phyloP scores from a whole-genome alignment of 2,797 vertebrate genomes.

The Silurus aristotelis region DNA sequence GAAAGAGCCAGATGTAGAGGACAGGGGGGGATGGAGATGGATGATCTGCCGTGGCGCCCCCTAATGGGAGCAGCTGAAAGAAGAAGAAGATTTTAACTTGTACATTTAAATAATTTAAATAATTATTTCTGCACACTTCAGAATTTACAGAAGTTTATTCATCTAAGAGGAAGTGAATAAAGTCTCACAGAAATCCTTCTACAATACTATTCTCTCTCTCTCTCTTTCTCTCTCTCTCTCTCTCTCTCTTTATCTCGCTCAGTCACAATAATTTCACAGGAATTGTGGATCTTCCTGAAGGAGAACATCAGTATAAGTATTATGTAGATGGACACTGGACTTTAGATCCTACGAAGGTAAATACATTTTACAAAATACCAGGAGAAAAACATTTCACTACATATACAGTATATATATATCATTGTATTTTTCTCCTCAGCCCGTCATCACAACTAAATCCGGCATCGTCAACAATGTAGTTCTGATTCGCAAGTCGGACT shows the following conservation, averaged over 20 bases:
- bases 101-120: not conserved
- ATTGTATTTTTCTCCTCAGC: constrained; percentile 65
- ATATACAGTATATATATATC: no score
- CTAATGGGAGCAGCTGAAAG: no score
- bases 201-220: no score
- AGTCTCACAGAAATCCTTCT: no score
- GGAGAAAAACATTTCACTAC: no score
- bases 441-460: constrained; percentile 87
- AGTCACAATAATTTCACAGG: constrained; percentile 97
- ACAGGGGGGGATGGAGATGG: no score
- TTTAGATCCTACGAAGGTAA: constrained; percentile 86
- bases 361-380: not conserved
- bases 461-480: constrained; percentile 93
- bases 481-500: constrained; percentile 93
- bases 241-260: constrained; percentile 21
- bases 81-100: not conserved
- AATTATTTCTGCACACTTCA: not conserved
- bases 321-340: constrained; percentile 96
- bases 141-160: not conserved
- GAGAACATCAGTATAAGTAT: constrained; percentile 98
- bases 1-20: no score
- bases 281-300: constrained; percentile 93
- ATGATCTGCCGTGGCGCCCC: no score
- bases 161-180: not conserved
- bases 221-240: no score